These are phyloP conservation scores for Battus philenor DNA, from an alignment of 1,140 invertebrate genomes.

Conservation along the genomic window DNA sequence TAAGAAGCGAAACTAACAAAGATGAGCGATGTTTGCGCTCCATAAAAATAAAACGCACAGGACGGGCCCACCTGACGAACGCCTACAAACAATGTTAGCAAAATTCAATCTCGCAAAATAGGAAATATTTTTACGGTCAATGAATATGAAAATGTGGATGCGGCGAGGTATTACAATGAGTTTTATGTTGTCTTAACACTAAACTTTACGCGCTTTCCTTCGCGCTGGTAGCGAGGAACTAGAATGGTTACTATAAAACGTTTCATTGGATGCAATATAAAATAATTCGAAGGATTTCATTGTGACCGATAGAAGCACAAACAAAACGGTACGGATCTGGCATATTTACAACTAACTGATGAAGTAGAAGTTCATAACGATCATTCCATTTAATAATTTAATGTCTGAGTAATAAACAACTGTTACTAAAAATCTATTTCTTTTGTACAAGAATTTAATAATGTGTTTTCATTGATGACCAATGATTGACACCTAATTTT, in stretches of 20 bases:
- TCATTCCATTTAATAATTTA: no score
- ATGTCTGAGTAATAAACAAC: no score
- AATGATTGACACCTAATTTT: no score
- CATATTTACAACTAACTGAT: no score
- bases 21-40: slow-evolving; percentile 10
- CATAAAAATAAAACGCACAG: slow-evolving; percentile 54
- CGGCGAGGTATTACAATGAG: slow-evolving; percentile 42
- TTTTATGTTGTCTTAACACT: slow-evolving; percentile 53
- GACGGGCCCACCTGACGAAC: slow-evolving; percentile 46
- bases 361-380: no score
- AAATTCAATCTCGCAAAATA: slow-evolving; percentile 73
- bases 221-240: neutral
- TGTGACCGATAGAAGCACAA: no score
- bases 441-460: no score
- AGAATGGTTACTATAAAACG: slow-evolving; percentile 3
- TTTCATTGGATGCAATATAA: slow-evolving; percentile 8
- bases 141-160: slow-evolving; percentile 70
- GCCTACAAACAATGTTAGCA: slow-evolving; percentile 68
- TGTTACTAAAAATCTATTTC: no score
- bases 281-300: no score
- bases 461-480: no score
- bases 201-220: slow-evolving; percentile 35
- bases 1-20: slow-evolving; percentile 2
- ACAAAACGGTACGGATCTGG: no score
- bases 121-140: slow-evolving; percentile 74